A percentile compares a stretch with the other conserved stretches of the same genome.
These are phyloP conservation scores for Adela reaumurella DNA, from an alignment of 2,888 invertebrate genomes.

Conservation along the genomic window DNA sequence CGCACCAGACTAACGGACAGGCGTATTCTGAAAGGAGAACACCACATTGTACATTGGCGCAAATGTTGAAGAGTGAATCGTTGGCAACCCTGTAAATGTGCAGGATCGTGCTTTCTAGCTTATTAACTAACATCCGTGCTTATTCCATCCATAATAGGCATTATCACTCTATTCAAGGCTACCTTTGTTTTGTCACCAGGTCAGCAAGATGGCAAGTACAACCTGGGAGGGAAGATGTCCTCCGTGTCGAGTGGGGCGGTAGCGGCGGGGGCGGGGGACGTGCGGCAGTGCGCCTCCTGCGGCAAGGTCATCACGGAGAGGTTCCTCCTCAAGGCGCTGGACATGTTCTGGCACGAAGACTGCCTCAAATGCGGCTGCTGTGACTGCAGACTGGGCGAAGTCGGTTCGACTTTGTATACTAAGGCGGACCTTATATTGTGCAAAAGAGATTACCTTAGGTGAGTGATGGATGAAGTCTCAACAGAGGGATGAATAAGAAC, in stretches of 20 bases:
- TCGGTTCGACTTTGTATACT: slow-evolving; percentile 86
- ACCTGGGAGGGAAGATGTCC: slow-evolving; percentile 22
- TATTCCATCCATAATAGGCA: no score
- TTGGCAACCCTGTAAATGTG: no score
- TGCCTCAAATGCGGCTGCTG: slow-evolving; percentile 91
- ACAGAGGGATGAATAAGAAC: no score
- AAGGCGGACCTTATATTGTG: slow-evolving; percentile 89
- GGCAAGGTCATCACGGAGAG: slow-evolving; percentile 82
- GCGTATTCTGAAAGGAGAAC: no score
- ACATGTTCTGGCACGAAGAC: slow-evolving; percentile 92
- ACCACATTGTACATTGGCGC: no score
- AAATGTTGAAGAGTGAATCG: no score
- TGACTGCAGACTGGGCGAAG: slow-evolving; percentile 89
- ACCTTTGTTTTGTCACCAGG: slow-evolving; percentile 25
- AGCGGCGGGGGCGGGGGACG: slow-evolving; percentile 26
- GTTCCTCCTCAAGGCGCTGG: slow-evolving; percentile 79
- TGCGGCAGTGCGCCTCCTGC: slow-evolving; percentile 78
- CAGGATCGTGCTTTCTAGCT: no score
- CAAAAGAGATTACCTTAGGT: slow-evolving; percentile 91
- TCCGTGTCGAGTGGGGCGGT: slow-evolving; percentile 18
- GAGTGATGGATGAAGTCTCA: no score
- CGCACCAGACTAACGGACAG: no score
- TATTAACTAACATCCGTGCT: no score
- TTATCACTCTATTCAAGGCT: no score
- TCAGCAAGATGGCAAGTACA: slow-evolving; percentile 48